These are phyloP conservation scores for Panthera leo DNA, from an alignment of 2,113 vertebrate species.

Conservation along the genomic window DNA sequence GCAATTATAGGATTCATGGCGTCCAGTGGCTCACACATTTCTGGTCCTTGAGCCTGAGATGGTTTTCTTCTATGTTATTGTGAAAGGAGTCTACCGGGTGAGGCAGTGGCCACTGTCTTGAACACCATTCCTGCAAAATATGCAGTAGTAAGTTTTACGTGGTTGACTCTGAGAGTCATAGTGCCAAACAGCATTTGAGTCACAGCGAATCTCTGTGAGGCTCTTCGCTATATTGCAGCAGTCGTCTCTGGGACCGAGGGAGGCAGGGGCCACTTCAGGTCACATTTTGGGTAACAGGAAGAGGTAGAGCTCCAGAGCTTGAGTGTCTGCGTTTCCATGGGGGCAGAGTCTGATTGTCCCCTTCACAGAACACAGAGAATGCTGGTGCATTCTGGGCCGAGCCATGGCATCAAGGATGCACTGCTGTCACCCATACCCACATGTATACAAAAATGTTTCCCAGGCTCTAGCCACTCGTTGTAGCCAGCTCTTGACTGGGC, in stretches of 20 bases:
- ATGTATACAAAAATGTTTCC: not conserved
- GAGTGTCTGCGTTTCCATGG: not conserved
- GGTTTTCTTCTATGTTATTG: not conserved
- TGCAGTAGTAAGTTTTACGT: not conserved
- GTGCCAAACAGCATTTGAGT: not conserved
- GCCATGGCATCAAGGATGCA: not conserved
- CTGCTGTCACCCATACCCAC: fast-evolving
- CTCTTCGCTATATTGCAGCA: not conserved
- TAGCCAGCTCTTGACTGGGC: not conserved
- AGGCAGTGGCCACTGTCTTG: not conserved
- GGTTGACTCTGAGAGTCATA: not conserved
- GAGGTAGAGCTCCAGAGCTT: not conserved
- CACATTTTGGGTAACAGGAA: not conserved
- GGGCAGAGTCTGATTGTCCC: not conserved
- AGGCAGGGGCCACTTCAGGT: not conserved
- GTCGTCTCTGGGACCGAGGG: not conserved
- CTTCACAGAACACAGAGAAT: not conserved
- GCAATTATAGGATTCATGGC: not conserved
- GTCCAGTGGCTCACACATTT: not conserved
- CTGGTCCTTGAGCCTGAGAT: not conserved
- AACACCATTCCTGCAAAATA: not conserved
- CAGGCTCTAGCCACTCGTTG: fast-evolving
- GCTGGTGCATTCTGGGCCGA: not conserved
- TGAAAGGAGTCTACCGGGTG: not conserved
- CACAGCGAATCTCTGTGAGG: not conserved